Conservation (phyloP, 2,797 vertebrate genomes). For the Sebastes ruberrimus region DNA sequence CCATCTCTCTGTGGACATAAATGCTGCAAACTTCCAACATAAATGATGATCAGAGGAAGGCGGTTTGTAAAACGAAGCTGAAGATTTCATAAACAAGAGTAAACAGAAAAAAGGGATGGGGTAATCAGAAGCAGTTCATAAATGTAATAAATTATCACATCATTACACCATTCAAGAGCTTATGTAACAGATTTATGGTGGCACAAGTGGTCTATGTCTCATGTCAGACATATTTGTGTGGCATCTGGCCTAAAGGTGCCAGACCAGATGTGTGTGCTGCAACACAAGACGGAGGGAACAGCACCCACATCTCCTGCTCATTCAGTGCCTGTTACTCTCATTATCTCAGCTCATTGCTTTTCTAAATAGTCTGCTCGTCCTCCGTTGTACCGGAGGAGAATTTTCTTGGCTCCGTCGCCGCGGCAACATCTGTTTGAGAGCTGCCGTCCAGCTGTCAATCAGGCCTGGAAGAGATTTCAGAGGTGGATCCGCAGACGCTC, state of each 20-base stretch:
- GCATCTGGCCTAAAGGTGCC: conserved; percentile 14
- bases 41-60: conserved; percentile 22
- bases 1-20: conserved; percentile 1
- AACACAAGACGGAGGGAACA: not conserved
- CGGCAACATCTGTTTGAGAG: conserved; percentile 58
- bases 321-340: conserved; percentile 16
- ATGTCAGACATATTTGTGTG: conserved; percentile 3
- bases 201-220: not conserved
- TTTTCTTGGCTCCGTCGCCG: conserved; percentile 7
- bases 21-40: not conserved
- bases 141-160: not conserved
- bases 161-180: not conserved
- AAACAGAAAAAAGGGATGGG: not conserved
- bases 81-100: conserved; percentile 3
- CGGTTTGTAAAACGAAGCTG: not conserved
- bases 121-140: not conserved
- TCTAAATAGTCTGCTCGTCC: conserved; percentile 34
- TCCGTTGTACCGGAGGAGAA: conserved; percentile 5
- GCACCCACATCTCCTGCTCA: conserved; percentile 7
- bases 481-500: conserved; percentile 23
- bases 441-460: conserved; percentile 56
- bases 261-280: conserved; percentile 14
- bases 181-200: not conserved
- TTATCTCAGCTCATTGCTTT: conserved; percentile 20
- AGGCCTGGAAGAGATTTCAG: conserved; percentile 41